A percentile compares a stretch with the other conserved stretches of the same genome.
Evolutionary conservation across 1,140 invertebrate species (phyloP).

Genomic region (Eumaeus atala): DNA sequence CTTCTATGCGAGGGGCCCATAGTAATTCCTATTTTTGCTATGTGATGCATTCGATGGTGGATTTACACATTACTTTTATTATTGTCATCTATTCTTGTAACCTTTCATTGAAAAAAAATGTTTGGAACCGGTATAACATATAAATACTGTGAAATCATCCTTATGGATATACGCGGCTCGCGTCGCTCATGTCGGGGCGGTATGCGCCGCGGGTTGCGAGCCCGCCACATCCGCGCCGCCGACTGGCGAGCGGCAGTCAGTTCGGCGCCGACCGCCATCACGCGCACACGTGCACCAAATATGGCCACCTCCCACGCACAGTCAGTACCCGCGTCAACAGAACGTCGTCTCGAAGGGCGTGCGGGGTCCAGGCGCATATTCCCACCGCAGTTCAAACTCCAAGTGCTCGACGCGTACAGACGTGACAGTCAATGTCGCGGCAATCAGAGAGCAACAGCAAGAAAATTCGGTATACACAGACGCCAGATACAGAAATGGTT

Average conservation of each 20-base stretch:
- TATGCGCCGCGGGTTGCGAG: conserved; percentile 76
- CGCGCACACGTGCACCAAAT: conserved; percentile 46
- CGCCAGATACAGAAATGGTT: conserved; percentile 93
- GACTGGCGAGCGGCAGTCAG: conserved; percentile 62
- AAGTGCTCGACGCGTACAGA: conserved; percentile 89
- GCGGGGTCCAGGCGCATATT: conserved; percentile 86
- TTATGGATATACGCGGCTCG: conserved; percentile 56
- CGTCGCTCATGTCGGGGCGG: conserved; percentile 63
- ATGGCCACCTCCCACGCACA: conserved; percentile 63
- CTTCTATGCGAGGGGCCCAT: no score
- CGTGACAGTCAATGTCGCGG: conserved; percentile 88
- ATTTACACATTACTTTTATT: no score
- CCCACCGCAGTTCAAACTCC: conserved; percentile 87
- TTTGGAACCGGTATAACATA: no score
- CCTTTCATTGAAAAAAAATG: no score
- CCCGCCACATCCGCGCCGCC: conserved; percentile 55
- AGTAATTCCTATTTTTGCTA: no score
- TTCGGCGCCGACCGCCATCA: conserved; percentile 61
- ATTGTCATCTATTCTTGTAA: no score
- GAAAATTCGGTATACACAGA: conserved; percentile 90
- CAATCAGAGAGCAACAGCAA: conserved; percentile 88
- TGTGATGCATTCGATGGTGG: no score
- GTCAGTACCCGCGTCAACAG: conserved; percentile 55
- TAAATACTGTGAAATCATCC: conserved; percentile 31
- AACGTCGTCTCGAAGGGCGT: conserved; percentile 73